Conservation (phyloP, 1,140 invertebrate genomes). For the Macrotrachela quadricornifera region DNA sequence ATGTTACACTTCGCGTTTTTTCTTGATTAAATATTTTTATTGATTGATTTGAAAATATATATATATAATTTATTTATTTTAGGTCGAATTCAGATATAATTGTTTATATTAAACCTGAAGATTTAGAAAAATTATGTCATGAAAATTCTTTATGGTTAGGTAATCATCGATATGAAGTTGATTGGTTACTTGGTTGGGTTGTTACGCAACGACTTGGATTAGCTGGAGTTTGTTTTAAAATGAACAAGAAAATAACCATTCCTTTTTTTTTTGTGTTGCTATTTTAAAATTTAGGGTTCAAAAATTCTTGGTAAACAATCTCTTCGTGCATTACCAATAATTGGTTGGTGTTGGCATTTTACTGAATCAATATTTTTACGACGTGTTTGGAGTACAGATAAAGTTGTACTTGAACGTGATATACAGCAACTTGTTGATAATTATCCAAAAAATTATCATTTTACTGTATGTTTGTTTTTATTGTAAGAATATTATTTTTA, state of each 20-base stretch:
- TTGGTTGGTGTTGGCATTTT: constrained; percentile 85
- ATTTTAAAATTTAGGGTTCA: constrained; percentile 50
- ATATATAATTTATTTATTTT: neutral
- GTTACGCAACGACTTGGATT: constrained; percentile 32
- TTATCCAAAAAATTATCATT: constrained; percentile 36
- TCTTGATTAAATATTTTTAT: too few relatives aligned
- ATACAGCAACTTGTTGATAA: constrained; percentile 55
- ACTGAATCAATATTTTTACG: constrained; percentile 76
- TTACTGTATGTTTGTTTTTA: constrained; percentile 17
- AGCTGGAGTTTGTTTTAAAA: neutral
- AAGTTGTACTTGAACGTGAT: constrained; percentile 50
- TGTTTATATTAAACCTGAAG: constrained; percentile 55
- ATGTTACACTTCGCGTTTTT: too few relatives aligned
- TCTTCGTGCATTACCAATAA: constrained; percentile 63
- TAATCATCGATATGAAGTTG: constrained; percentile 85
- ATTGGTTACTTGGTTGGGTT: constrained; percentile 75
- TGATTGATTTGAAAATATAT: too few relatives aligned
- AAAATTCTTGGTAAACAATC: constrained; percentile 84
- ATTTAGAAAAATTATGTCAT: constrained; percentile 53
- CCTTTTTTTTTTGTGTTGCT: too few relatives aligned
- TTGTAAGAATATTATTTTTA: neutral
- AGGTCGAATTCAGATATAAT: constrained; percentile 50
- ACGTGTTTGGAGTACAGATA: constrained; percentile 69
- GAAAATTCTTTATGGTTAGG: constrained; percentile 70
- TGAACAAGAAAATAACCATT: too few relatives aligned